A percentile compares a stretch with the other conserved stretches of the same genome.
Conservation (phyloP, 1,140 invertebrate genomes). For the Drosophila baimaii region DNA sequence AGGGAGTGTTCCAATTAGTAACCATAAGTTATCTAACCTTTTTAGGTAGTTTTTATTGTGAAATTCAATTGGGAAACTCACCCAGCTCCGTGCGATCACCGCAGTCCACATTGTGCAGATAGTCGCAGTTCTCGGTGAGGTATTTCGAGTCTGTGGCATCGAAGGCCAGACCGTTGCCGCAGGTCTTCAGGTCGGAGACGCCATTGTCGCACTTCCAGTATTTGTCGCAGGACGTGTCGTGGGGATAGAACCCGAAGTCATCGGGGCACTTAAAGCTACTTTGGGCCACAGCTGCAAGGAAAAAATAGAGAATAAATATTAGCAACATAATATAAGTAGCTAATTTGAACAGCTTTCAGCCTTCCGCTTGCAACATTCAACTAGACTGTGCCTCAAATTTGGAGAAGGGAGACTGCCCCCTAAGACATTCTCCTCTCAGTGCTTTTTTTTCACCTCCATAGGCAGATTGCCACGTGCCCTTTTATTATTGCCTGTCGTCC, state of each 20-base stretch:
- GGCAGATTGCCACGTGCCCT: conserved; percentile 5
- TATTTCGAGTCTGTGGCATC: conserved; percentile 94
- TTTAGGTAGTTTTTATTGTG: not conserved
- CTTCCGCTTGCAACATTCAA: not conserved
- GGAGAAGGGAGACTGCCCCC: too few species aligned
- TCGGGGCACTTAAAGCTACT: conserved; percentile 96
- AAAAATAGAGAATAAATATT: not conserved
- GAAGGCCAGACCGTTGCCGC: conserved; percentile 97
- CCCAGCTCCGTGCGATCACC: conserved; percentile 93
- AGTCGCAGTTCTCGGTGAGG: conserved; percentile 97
- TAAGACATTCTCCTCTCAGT: not conserved
- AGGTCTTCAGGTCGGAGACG: conserved; percentile 94
- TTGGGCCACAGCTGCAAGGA: conserved; percentile 87
- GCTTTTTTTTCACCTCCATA: not conserved
- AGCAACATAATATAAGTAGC: conserved; percentile 1
- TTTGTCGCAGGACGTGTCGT: conserved; percentile 95
- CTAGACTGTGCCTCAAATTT: not conserved
- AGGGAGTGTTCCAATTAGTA: not conserved
- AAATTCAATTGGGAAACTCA: conserved; percentile 80
- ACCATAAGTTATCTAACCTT: not conserved
- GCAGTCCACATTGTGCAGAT: conserved; percentile 97
- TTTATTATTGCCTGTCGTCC: not conserved
- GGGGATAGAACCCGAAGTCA: conserved; percentile 97
- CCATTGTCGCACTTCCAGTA: conserved; percentile 98
- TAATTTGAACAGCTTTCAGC: not conserved